These are phyloP conservation scores for Zaprionus capensis DNA, from an alignment of 1,140 invertebrate species.

Conservation along the genomic window DNA sequence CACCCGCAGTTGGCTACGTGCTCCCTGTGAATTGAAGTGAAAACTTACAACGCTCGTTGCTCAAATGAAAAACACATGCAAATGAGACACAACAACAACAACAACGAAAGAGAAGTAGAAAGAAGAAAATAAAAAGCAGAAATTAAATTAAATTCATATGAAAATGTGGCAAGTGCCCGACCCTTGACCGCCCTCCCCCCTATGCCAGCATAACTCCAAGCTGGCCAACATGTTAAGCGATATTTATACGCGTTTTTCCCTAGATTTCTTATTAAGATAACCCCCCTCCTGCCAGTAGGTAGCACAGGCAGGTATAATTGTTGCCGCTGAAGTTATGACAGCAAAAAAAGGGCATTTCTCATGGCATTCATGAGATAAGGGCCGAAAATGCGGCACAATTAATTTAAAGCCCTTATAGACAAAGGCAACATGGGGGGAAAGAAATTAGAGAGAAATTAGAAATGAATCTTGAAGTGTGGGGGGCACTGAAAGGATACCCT, in stretches of 20 bases:
- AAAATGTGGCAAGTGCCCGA: constrained; percentile 59
- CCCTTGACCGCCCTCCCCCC: constrained; percentile 2
- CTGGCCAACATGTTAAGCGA: constrained; percentile 69
- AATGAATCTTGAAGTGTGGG: background rate
- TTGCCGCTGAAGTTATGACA: constrained; percentile 59
- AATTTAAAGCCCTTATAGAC: constrained; percentile 45
- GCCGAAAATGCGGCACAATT: constrained; percentile 42
- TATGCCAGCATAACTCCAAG: background rate
- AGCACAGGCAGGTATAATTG: constrained; percentile 47
- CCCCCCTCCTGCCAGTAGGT: background rate
- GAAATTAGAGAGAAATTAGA: background rate
- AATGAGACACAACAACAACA: constrained; percentile 48
- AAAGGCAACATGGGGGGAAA: constrained; percentile 12
- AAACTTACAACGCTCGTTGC: constrained; percentile 34
- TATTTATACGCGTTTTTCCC: constrained; percentile 64
- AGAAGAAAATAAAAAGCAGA: constrained; percentile 16
- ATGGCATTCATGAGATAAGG: constrained; percentile 35
- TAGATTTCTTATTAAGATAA: constrained; percentile 78
- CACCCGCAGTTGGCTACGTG: constrained; percentile 43
- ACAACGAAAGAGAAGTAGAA: background rate
- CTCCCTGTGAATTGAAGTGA: constrained; percentile 51
- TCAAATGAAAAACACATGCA: constrained; percentile 58
- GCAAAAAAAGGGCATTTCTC: constrained; percentile 52
- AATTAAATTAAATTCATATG: constrained; percentile 63
- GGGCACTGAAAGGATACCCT: background rate